phyloP scores from a whole-genome alignment of 2,797 vertebrate species.

The Rhinatrema bivittatum region DNA sequence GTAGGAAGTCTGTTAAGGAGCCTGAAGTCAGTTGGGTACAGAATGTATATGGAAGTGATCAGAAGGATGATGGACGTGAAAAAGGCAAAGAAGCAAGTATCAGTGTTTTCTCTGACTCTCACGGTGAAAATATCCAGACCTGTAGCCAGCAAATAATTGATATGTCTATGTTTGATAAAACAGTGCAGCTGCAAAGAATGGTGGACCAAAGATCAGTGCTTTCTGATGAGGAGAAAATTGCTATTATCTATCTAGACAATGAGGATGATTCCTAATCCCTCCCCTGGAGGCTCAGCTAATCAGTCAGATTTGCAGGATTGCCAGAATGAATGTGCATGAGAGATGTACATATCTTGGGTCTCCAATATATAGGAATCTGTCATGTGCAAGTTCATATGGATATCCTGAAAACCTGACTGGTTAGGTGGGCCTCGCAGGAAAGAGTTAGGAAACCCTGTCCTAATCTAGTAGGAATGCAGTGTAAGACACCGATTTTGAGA shows the following conservation, averaged over 20 bases:
- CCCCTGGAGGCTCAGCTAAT: no score
- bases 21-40: conserved; percentile 13
- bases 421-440: no score
- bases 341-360: no score
- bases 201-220: conserved; percentile 57
- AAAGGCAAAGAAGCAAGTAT: conserved; percentile 8
- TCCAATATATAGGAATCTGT: no score
- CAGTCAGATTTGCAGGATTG: no score
- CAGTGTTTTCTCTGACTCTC: conserved; percentile 6
- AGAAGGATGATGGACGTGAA: conserved; percentile 16
- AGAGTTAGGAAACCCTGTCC: no score
- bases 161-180: conserved; percentile 41
- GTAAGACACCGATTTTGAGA: no score
- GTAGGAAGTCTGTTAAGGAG: conserved; percentile 25
- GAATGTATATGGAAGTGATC: conserved; percentile 11
- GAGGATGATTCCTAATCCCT: no score
- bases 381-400: no score
- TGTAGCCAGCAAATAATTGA: conserved; percentile 20
- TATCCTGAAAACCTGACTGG: no score
- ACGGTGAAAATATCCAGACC: conserved; percentile 14
- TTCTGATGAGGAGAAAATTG: conserved; percentile 74
- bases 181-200: conserved; percentile 53
- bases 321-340: no score
- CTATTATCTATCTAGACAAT: conserved; percentile 77
- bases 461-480: no score